These are phyloP conservation scores for Lithophane socia DNA, from an alignment of 2,888 invertebrate genomes.

Conservation along the genomic window DNA sequence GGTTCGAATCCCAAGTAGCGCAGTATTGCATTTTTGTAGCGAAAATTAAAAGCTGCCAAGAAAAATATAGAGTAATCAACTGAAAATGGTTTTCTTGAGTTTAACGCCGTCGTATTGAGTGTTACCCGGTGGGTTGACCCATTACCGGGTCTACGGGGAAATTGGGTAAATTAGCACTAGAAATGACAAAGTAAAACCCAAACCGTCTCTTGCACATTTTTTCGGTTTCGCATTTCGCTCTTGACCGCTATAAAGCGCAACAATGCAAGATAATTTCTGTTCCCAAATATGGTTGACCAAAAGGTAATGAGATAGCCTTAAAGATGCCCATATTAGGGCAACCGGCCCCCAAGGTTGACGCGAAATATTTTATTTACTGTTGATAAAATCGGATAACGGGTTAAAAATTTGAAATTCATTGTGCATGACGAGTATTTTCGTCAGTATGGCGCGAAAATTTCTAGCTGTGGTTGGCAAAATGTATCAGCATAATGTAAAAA, in stretches of 20 bases:
- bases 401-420: constrained; percentile 1
- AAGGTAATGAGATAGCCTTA: constrained; percentile 49
- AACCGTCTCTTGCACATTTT: neutral
- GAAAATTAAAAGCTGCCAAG: too few species aligned
- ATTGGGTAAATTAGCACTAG: too few species aligned
- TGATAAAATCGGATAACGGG: neutral
- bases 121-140: too few species aligned
- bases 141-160: too few species aligned
- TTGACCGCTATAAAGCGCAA: constrained; percentile 58
- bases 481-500: too few species aligned
- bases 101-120: neutral
- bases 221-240: constrained; percentile 22
- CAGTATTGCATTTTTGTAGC: neutral
- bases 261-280: constrained; percentile 53
- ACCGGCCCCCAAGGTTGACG: constrained; percentile 40
- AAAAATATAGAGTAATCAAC: neutral
- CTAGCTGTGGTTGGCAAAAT: neutral
- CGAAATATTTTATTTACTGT: constrained; percentile 23
- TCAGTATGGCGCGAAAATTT: neutral
- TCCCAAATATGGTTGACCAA: constrained; percentile 52
- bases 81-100: neutral
- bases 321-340: constrained; percentile 36
- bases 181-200: too few species aligned
- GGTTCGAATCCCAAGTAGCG: neutral
- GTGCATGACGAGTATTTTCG: neutral